phyloP scores from a whole-genome alignment of 2,888 invertebrate species.

The Raillietiella orientalis region DNA sequence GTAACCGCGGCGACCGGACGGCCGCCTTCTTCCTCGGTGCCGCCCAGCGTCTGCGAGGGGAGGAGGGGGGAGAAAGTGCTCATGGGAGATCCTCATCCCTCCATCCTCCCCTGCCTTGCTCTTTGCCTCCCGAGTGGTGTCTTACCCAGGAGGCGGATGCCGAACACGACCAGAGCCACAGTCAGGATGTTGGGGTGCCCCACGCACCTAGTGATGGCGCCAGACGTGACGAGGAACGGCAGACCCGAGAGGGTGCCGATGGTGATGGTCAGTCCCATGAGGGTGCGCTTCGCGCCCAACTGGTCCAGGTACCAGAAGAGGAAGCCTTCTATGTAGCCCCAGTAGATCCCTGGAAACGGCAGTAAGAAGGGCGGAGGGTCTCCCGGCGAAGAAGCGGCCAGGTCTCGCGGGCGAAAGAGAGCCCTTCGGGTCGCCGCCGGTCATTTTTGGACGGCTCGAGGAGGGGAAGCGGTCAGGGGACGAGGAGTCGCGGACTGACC shows the following conservation, averaged over 20 bases:
- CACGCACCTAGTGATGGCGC: constrained; percentile 31
- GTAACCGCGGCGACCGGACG: too few relatives aligned
- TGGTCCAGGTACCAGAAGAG: constrained; percentile 46
- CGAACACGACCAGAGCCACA: constrained; percentile 39
- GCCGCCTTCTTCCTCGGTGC: too few relatives aligned
- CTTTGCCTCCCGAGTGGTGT: too few relatives aligned
- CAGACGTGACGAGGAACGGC: constrained; percentile 36
- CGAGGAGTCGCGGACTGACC: too few relatives aligned
- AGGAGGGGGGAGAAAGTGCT: too few relatives aligned
- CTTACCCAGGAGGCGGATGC: constrained; percentile 30
- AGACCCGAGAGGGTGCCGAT: constrained; percentile 40
- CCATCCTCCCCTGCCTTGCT: too few relatives aligned
- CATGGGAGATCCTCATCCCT: too few relatives aligned
- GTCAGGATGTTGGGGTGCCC: constrained; percentile 44
- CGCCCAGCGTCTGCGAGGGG: too few relatives aligned
- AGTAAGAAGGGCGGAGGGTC: too few relatives aligned
- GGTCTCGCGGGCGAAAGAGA: neutral
- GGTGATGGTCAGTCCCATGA: constrained; percentile 48
- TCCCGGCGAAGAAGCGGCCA: neutral
- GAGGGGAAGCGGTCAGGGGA: too few relatives aligned
- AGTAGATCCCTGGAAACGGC: constrained; percentile 27
- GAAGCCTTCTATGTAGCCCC: constrained; percentile 52
- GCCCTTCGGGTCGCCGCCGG: too few relatives aligned
- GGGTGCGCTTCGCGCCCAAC: constrained; percentile 32
- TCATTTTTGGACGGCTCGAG: too few relatives aligned